Evolutionary conservation across 2,797 vertebrate species (phyloP).

Genomic region (Iguana delicatissima): DNA sequence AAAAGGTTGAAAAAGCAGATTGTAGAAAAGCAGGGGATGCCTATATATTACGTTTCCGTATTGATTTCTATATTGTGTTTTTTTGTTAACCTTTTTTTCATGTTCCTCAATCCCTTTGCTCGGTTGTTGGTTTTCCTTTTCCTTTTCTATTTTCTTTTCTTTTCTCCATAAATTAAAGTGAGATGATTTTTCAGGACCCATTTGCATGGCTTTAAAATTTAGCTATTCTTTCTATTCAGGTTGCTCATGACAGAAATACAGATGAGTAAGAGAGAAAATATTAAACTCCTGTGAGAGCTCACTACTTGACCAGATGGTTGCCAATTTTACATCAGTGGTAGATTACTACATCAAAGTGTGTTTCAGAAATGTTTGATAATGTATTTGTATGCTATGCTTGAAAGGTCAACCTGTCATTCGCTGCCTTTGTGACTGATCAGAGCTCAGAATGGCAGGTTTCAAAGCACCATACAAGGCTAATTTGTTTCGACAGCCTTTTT

Average conservation of each 20-base stretch:
- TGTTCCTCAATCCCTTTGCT: constrained; percentile 15
- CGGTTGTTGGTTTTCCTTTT: constrained; percentile 37
- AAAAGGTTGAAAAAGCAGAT: too few species aligned
- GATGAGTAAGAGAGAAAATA: constrained; percentile 44
- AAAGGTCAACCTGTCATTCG: constrained; percentile 37
- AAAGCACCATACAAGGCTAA: neutral
- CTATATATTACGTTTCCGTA: neutral
- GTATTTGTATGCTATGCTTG: neutral
- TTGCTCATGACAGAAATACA: constrained; percentile 53
- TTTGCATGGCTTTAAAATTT: constrained; percentile 46
- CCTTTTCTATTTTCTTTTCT: constrained; percentile 37
- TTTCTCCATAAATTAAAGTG: constrained; percentile 60
- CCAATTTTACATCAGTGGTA: constrained; percentile 16
- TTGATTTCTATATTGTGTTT: constrained; percentile 58
- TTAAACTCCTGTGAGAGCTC: constrained; percentile 33
- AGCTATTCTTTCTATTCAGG: constrained; percentile 54
- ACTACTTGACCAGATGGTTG: constrained; percentile 17
- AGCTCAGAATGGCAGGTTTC: constrained; percentile 10
- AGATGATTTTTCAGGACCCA: constrained; percentile 45
- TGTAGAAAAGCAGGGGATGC: too few species aligned
- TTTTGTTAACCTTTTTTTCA: constrained; percentile 57
- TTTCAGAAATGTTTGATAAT: constrained; percentile 7
- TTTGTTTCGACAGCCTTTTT: constrained; percentile 51
- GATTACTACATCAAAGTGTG: constrained; percentile 3
- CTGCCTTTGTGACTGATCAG: constrained; percentile 35